Evolutionary conservation across 2,113 vertebrate species (phyloP).

Genomic region (Merops nubicus): DNA sequence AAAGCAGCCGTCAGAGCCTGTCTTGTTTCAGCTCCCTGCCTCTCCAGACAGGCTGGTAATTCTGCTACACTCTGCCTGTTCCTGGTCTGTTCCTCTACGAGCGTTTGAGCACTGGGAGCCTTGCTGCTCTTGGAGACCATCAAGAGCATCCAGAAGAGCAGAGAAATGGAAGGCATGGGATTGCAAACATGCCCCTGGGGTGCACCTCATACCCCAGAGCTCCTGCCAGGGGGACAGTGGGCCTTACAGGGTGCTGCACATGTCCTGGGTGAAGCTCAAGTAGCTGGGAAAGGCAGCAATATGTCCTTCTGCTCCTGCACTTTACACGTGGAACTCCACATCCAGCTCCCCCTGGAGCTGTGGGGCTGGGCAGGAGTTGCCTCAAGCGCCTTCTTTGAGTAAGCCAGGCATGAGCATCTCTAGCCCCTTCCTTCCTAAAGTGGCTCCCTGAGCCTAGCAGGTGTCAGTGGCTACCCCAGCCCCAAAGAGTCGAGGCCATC

Average conservation of each 20-base stretch:
- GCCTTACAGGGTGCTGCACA: background rate
- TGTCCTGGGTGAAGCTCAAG: background rate
- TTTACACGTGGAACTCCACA: background rate
- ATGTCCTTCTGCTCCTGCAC: background rate
- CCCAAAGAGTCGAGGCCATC: background rate
- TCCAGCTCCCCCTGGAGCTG: background rate
- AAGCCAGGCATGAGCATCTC: background rate
- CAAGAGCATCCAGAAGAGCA: background rate
- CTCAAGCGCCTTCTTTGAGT: background rate
- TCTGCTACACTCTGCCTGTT: background rate
- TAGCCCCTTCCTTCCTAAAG: background rate
- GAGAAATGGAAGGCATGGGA: background rate
- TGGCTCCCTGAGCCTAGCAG: background rate
- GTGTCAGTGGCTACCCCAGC: background rate
- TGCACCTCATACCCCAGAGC: background rate
- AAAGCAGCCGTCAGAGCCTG: slow-evolving; percentile 38
- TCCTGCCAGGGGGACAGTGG: background rate
- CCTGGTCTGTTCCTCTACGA: background rate
- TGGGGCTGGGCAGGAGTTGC: background rate
- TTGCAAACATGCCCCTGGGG: accelerated
- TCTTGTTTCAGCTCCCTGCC: slow-evolving; percentile 38
- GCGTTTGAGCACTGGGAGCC: background rate
- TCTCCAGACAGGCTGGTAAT: background rate
- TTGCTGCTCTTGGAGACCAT: background rate
- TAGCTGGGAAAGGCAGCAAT: background rate